A percentile compares a stretch with the other conserved stretches of the same genome.
These are phyloP conservation scores for Rhagophthalmus giganteus DNA, from an alignment of 2,888 invertebrate genomes.

Conservation along the genomic window DNA sequence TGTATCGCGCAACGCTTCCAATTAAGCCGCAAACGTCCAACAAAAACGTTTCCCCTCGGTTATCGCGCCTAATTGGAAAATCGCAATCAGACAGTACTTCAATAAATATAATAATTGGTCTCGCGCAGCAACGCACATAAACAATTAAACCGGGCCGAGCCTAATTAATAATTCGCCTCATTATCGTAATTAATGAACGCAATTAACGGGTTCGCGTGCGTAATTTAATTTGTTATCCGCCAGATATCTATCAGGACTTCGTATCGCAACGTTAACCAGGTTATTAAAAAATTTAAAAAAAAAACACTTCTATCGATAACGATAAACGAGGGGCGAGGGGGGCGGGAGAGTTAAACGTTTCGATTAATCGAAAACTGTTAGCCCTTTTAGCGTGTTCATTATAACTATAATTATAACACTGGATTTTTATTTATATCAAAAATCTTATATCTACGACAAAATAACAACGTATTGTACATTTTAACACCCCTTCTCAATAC, in stretches of 20 bases:
- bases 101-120: conserved; percentile 9
- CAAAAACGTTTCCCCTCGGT: not conserved
- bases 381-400: too few relatives aligned
- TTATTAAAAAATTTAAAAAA: too few relatives aligned
- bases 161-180: conserved; percentile 19
- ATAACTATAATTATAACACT: too few relatives aligned
- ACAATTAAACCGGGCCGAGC: conserved; percentile 7
- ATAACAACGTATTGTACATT: too few relatives aligned
- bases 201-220: conserved; percentile 10
- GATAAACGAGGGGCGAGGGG: too few relatives aligned
- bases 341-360: too few relatives aligned
- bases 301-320: too few relatives aligned
- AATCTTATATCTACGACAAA: too few relatives aligned
- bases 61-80: conserved; percentile 1
- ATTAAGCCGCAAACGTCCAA: not conserved
- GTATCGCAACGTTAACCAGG: not conserved
- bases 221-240: not conserved
- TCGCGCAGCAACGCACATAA: conserved; percentile 8
- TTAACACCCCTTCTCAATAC: too few relatives aligned
- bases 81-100: conserved; percentile 8
- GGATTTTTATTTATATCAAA: too few relatives aligned
- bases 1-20: too few relatives aligned
- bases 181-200: conserved; percentile 16
- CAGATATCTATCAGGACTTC: not conserved
- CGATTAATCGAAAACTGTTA: not conserved